These are phyloP conservation scores for Taenaris catops DNA, from an alignment of 2,888 invertebrate genomes.

Conservation along the genomic window DNA sequence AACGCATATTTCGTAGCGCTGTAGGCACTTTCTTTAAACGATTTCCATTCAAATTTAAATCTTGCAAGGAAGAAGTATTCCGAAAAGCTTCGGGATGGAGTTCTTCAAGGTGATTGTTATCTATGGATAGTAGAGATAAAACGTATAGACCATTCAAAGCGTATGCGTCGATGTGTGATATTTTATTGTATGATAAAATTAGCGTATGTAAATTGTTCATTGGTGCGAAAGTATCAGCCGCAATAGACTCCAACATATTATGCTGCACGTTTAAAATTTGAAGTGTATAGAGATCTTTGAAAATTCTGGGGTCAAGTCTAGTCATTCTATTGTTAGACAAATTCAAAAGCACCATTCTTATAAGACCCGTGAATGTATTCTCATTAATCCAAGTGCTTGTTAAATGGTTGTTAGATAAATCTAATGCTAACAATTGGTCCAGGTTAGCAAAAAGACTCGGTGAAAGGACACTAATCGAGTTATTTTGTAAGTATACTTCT, in stretches of 20 bases:
- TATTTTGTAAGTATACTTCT: slow-evolving; percentile 94
- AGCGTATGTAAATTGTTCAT: slow-evolving; percentile 96
- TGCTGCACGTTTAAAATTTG: slow-evolving; percentile 92
- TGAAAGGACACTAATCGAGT: slow-evolving; percentile 92
- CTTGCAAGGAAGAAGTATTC: slow-evolving; percentile 94
- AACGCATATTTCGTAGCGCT: slow-evolving; percentile 91
- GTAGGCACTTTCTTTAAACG: slow-evolving; percentile 88
- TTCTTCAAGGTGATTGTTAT: slow-evolving; percentile 91
- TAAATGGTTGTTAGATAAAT: slow-evolving; percentile 92
- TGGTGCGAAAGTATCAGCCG: slow-evolving; percentile 92
- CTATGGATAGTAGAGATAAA: slow-evolving; percentile 89
- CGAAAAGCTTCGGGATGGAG: slow-evolving; percentile 93
- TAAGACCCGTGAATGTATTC: slow-evolving; percentile 92
- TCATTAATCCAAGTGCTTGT: slow-evolving; percentile 93
- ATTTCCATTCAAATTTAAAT: slow-evolving; percentile 94
- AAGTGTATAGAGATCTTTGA: slow-evolving; percentile 91
- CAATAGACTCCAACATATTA: slow-evolving; percentile 90
- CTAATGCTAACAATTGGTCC: slow-evolving; percentile 88
- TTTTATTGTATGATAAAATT: slow-evolving; percentile 91
- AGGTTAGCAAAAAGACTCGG: slow-evolving; percentile 92
- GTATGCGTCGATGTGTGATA: slow-evolving; percentile 91
- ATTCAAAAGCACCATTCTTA: slow-evolving; percentile 92
- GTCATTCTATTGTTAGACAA: slow-evolving; percentile 91
- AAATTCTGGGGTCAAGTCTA: slow-evolving; percentile 89
- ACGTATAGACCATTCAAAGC: slow-evolving; percentile 94